Base-by-base conservation (phyloP, 2,113 vertebrate genomes). In the Lepus americanus region DNA sequence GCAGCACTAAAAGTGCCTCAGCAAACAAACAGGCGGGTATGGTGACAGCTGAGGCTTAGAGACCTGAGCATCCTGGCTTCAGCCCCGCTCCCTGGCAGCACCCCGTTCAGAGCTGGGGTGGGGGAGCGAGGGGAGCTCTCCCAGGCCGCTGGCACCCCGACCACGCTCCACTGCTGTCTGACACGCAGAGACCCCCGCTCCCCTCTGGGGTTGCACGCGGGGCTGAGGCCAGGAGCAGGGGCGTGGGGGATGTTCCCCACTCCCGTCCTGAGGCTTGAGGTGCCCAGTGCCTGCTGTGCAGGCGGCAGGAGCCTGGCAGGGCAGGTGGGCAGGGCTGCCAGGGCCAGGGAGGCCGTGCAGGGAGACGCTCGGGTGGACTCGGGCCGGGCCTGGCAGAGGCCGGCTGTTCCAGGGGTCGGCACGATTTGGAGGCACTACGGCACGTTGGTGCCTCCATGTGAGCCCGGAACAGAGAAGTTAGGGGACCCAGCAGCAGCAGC, bases 1-100 rank as follows among this genome's bases (percentile, higher is more conserved):
- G 53, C 17, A 67, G 78, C 69, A 92, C 81, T 39, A 11, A 93
- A 84, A 51, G 94, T 87, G 77, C 73, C 92, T 39, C 33, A 49
- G 81, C 74, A 95, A 91, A 97, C 70, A 96, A 96, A 96, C 78
- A 97, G 94, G 86, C 16, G 29, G 92, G 77, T 82, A 33, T 51
- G 74, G 90, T 73, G 94, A 96, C 96, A 97, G 95, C 96, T 85
- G 85, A 49, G 76, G 95, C 95, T 97, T 96, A 96, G 17, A 51
- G 90, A 92, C 94, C 91, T 63, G 92, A 69, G 67, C 3, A 0
- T 44, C 31, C 86, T 96, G 95, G 92, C 83, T 70, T 25, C 66
- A 0, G 0, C 92, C 94, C 94, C 5, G 36, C 63, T 72, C 53
- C 78, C 69, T 90, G 94, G n/a, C 67, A 72, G 82, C n/a, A 69